Conservation (phyloP, 2,888 invertebrate species). For the Idaea aversata region DNA sequence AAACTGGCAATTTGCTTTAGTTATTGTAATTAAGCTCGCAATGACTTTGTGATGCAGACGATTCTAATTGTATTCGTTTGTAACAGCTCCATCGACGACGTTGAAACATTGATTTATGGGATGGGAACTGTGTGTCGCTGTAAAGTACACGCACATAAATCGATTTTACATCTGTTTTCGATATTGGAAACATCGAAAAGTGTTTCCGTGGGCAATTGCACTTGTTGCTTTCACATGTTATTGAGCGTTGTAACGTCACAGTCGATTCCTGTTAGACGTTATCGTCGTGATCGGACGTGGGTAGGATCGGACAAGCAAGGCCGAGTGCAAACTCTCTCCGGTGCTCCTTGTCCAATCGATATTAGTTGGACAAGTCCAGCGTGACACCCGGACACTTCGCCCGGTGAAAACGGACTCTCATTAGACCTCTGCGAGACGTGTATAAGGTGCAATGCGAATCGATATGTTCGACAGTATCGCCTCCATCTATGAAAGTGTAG, state of each 20-base stretch:
- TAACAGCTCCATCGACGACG: background rate
- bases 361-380: slow-evolving; percentile 48
- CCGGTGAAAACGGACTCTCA: slow-evolving; percentile 61
- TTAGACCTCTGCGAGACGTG: slow-evolving; percentile 59
- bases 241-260: slow-evolving; percentile 50
- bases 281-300: slow-evolving; percentile 45
- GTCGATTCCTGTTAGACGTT: slow-evolving; percentile 54
- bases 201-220: slow-evolving; percentile 57
- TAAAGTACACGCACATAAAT: background rate
- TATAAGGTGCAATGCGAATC: slow-evolving; percentile 44
- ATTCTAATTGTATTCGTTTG: background rate
- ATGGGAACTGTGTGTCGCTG: background rate
- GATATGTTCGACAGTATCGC: slow-evolving; percentile 48
- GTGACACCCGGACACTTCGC: slow-evolving; percentile 51
- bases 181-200: slow-evolving; percentile 14
- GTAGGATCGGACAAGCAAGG: slow-evolving; percentile 40
- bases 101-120: background rate
- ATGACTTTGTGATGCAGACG: background rate
- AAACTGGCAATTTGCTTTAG: slow-evolving; percentile 10
- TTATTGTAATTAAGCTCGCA: background rate
- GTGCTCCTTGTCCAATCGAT: slow-evolving; percentile 54
- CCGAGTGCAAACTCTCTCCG: slow-evolving; percentile 55
- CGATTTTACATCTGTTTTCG: background rate
- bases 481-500: slow-evolving; percentile 45
- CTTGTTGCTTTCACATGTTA: slow-evolving; percentile 69